Evolutionary conservation across 2,888 invertebrate genomes (phyloP).

Genomic region (Pocota personata): DNA sequence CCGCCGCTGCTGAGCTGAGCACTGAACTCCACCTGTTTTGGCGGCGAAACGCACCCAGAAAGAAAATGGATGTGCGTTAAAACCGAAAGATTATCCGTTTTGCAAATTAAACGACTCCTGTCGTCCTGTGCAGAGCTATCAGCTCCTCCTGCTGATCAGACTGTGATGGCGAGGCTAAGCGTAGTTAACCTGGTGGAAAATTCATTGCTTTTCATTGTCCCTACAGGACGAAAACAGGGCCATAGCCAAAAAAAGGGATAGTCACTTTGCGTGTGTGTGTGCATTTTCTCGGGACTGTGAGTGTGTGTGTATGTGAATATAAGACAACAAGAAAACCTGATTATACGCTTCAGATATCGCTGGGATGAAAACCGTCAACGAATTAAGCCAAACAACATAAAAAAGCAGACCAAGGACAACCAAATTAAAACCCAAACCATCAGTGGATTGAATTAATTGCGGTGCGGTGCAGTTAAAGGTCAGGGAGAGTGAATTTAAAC

Average conservation of each 20-base stretch:
- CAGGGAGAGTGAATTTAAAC: slow-evolving; percentile 7
- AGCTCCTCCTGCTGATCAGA: neutral
- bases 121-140: slow-evolving; percentile 30
- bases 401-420: slow-evolving; percentile 3
- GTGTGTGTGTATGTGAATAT: slow-evolving; percentile 42
- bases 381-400: slow-evolving; percentile 30
- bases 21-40: slow-evolving; percentile 27
- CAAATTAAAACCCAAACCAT: slow-evolving; percentile 8
- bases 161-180: slow-evolving; percentile 31
- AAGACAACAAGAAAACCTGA: slow-evolving; percentile 59
- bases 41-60: slow-evolving; percentile 24
- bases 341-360: slow-evolving; percentile 63
- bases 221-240: neutral
- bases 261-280: slow-evolving; percentile 26
- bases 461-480: neutral
- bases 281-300: neutral
- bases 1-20: neutral
- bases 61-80: slow-evolving; percentile 63
- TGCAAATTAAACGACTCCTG: slow-evolving; percentile 72
- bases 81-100: slow-evolving; percentile 59
- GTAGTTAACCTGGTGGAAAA: slow-evolving; percentile 65
- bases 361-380: slow-evolving; percentile 51
- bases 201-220: slow-evolving; percentile 63
- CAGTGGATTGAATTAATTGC: slow-evolving; percentile 12
- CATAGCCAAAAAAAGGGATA: slow-evolving; percentile 27